Conservation (phyloP, 2,113 vertebrate genomes). For the Cnemophilus loriae region DNA sequence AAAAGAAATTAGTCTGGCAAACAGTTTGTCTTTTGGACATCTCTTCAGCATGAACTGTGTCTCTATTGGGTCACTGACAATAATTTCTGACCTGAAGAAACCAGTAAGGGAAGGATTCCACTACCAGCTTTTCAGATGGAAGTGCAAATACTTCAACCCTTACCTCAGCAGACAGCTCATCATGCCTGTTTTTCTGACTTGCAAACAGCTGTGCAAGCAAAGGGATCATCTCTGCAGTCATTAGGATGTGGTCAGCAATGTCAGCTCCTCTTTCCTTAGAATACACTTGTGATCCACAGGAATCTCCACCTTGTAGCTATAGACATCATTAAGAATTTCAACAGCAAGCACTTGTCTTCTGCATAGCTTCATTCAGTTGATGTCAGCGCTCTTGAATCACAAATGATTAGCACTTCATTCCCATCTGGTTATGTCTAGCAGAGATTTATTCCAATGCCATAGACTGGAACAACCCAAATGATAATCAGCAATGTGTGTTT, state of each 20-base stretch:
- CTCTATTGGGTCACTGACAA: background rate
- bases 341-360: background rate
- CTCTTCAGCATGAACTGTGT: background rate
- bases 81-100: constrained; percentile 23
- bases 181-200: background rate
- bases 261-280: background rate
- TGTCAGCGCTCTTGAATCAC: background rate
- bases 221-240: background rate
- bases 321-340: background rate
- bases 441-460: background rate
- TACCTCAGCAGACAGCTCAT: background rate
- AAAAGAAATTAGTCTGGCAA: background rate
- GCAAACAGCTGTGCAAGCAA: background rate
- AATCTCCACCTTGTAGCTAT: background rate
- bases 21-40: background rate
- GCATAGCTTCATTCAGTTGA: background rate
- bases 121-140: background rate
- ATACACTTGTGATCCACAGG: background rate
- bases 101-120: background rate
- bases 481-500: background rate
- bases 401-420: background rate
- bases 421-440: background rate
- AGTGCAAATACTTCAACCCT: background rate
- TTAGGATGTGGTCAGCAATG: background rate
- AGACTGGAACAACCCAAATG: background rate